These are phyloP conservation scores for Drosophila cardini DNA, from an alignment of 1,140 invertebrate species.

Conservation along the genomic window DNA sequence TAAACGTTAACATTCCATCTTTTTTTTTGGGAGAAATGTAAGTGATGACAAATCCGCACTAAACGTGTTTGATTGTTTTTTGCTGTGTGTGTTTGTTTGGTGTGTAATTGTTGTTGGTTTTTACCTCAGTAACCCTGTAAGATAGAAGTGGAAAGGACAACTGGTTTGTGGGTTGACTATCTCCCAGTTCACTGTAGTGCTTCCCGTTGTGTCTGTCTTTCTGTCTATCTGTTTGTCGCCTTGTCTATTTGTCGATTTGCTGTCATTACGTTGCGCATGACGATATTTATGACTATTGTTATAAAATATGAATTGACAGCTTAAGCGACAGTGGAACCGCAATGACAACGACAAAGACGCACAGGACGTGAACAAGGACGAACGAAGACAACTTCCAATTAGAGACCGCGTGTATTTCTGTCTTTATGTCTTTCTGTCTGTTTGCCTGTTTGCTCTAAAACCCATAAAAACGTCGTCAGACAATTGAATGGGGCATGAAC, in stretches of 20 bases:
- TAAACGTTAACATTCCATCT: neutral
- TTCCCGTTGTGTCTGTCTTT: conserved; percentile 6
- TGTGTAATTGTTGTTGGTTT: conserved; percentile 45
- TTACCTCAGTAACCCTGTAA: conserved; percentile 6
- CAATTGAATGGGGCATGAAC: conserved; percentile 76
- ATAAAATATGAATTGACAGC: conserved; percentile 83
- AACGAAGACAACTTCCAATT: conserved; percentile 76
- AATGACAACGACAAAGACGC: conserved; percentile 36
- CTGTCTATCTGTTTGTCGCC: conserved; percentile 9
- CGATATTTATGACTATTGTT: conserved; percentile 83
- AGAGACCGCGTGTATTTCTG: conserved; percentile 45
- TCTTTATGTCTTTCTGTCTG: too few relatives aligned
- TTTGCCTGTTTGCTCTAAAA: conserved; percentile 44
- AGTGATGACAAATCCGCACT: conserved; percentile 77
- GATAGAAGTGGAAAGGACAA: neutral
- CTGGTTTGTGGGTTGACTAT: conserved; percentile 1
- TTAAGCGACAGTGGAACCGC: conserved; percentile 53
- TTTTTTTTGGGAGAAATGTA: conserved; percentile 35
- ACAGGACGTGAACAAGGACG: neutral
- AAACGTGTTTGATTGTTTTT: conserved; percentile 81
- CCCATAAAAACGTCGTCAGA: conserved; percentile 83
- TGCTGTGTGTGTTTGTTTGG: conserved; percentile 39
- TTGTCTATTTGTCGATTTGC: conserved; percentile 58
- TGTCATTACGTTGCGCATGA: conserved; percentile 79
- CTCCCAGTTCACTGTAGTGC: conserved; percentile 4